These are phyloP conservation scores for Montipora foliosa DNA, from an alignment of 64 coral and sea anemone species.

Conservation along the genomic window DNA sequence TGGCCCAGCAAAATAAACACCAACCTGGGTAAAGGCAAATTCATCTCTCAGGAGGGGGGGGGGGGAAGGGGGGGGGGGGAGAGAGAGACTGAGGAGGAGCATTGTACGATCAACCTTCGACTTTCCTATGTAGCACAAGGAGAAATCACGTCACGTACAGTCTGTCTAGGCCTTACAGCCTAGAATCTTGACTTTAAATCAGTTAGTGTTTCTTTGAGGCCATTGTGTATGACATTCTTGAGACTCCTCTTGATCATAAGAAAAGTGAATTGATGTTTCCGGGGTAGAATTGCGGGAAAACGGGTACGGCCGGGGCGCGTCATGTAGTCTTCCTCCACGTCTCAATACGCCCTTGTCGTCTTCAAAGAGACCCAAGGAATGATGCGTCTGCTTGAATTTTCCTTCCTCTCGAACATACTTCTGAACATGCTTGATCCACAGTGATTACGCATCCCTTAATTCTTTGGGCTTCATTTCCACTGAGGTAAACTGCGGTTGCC, in stretches of 20 bases:
- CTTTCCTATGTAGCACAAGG: slow-evolving; percentile 58
- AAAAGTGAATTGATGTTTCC: slow-evolving; percentile 32
- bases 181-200: slow-evolving; percentile 30
- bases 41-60: too few species aligned
- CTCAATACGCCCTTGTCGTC: not conserved
- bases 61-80: too few species aligned
- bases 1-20: too few species aligned
- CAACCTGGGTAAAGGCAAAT: too few species aligned
- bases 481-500: not conserved
- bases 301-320: too few species aligned
- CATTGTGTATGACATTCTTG: slow-evolving; percentile 49
- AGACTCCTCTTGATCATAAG: slow-evolving; percentile 23
- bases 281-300: not conserved
- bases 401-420: slow-evolving; percentile 29
- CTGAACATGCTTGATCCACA: slow-evolving; percentile 54
- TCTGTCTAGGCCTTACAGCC: not conserved
- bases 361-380: slow-evolving; percentile 42
- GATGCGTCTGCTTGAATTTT: slow-evolving; percentile 34
- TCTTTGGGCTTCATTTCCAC: too few species aligned
- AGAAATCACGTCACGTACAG: slow-evolving; percentile 18
- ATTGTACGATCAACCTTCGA: not conserved
- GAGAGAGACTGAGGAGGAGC: too few species aligned
- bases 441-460: not conserved
- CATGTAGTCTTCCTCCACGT: too few species aligned
- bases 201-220: slow-evolving; percentile 28